A percentile compares a stretch with the other conserved stretches of the same genome.
Conservation (phyloP, 2,797 vertebrate species). For the Triplophysa bombifrons region DNA sequence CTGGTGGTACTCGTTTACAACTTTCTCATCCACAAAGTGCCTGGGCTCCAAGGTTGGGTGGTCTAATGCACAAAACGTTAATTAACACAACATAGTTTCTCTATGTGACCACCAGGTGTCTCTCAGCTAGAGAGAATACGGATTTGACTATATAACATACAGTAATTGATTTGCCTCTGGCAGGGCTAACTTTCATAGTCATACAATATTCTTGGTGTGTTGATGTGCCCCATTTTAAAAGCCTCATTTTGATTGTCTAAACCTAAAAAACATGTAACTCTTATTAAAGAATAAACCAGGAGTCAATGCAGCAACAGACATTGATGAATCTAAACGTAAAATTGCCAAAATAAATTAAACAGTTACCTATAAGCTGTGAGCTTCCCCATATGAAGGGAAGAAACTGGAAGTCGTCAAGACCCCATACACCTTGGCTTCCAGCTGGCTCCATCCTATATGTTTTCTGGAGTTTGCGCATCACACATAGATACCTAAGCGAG, state of each 20-base stretch:
- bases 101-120: slow-evolving; percentile 52
- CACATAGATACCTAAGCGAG: slow-evolving; percentile 83
- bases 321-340: not conserved
- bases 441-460: slow-evolving; percentile 98
- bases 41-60: slow-evolving; percentile 89
- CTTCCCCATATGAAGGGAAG: slow-evolving; percentile 98
- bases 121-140: not conserved
- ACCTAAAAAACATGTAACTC: not conserved
- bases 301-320: not conserved
- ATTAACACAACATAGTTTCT: slow-evolving; percentile 17
- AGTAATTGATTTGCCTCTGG: not conserved
- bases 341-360: not conserved
- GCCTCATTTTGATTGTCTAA: too few species aligned
- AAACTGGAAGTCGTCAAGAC: slow-evolving; percentile 97
- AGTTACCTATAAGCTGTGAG: slow-evolving; percentile 92
- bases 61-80: slow-evolving; percentile 71
- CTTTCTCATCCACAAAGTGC: slow-evolving; percentile 93
- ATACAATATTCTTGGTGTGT: too few species aligned
- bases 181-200: not conserved
- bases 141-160: not conserved
- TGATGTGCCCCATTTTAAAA: too few species aligned
- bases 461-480: slow-evolving; percentile 95
- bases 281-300: not conserved
- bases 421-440: slow-evolving; percentile 97
- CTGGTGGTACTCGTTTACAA: slow-evolving; percentile 90